Evolutionary conservation across 2,888 invertebrate genomes (phyloP), one percentile per base, ranked within the genome.

Genomic region (Plebejus melissa): DNA sequence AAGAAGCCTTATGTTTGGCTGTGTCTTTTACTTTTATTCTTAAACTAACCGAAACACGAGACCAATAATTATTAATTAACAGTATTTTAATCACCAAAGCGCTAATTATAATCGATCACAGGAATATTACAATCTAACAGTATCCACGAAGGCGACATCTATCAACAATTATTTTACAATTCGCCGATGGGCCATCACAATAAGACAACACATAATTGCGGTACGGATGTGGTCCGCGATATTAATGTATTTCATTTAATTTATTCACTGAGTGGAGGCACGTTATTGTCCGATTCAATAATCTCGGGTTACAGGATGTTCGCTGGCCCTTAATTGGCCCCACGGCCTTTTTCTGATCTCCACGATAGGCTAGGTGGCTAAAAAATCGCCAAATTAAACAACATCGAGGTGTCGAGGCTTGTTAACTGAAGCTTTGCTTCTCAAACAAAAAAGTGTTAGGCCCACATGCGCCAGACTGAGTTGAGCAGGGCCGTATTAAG

Each of bases 291-390:
- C 88, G 91, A 92, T 92, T 90, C 90, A 90, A 91, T 92, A 90
- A 93, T 92, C 89, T 91, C 83, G 86, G 85, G 88, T 88, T 92
- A 93, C 91, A 93, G 91, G 89, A 87, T 93, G 93, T 93, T 91
- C 87, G 88, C 85, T 85, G 83, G 84, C 84, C 85, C 91, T 92
- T 93, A 93, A 93, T 93, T 93, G 93, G 93, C 91, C 90, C 87
- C 87, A 87, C 87, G 86, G 88, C 87, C 90, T 90, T 88, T 88
- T 90, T 74, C 78, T 85, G 85, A 85, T 84, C 85, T 83, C 83
- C 83, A 83, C 84, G 82, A 76, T 77, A 77, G 79, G 75, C 77
- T 79, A 78, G 78, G 69, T 71, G 57, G 32, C 50, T 9, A 50
- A 72, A 50, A 72, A 72, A 72, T 54, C 32, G 72, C 72, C 72